phyloP scores from a whole-genome alignment of 2,888 invertebrate species.

The Agrilus cyanescens region DNA sequence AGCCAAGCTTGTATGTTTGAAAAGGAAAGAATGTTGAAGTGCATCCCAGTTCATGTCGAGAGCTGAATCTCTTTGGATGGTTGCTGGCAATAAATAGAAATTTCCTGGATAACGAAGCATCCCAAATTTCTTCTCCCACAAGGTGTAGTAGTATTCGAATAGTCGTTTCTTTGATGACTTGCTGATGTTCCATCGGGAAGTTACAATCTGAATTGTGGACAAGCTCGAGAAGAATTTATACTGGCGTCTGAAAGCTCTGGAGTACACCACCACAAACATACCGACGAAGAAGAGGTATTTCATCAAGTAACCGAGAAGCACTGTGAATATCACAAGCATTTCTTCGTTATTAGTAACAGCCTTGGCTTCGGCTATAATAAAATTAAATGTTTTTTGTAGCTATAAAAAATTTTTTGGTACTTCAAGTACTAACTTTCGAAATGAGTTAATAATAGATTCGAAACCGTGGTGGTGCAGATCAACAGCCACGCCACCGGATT shows the following conservation, averaged over 20 bases:
- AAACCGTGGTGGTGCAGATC: slow-evolving; percentile 6
- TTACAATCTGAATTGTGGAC: slow-evolving; percentile 8
- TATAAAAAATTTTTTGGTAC: too few relatives aligned
- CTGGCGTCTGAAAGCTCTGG: slow-evolving; percentile 12
- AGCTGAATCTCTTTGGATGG: slow-evolving; percentile 41
- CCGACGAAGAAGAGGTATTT: slow-evolving; percentile 15
- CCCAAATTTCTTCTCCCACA: slow-evolving; percentile 42
- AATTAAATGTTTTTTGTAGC: too few relatives aligned
- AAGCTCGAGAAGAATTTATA: slow-evolving; percentile 11
- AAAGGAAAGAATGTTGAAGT: slow-evolving; percentile 41
- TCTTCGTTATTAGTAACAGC: slow-evolving; percentile 7
- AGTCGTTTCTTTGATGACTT: slow-evolving; percentile 9
- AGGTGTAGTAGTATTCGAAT: slow-evolving; percentile 36
- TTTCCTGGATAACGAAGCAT: slow-evolving; percentile 37
- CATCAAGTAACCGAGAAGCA: slow-evolving; percentile 13
- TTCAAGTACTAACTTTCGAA: too few relatives aligned
- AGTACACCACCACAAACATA: slow-evolving; percentile 12
- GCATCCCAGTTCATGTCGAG: slow-evolving; percentile 42
- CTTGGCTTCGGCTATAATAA: background rate
- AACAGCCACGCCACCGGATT: slow-evolving; percentile 10
- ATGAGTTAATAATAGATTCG: slow-evolving; percentile 2
- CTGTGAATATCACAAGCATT: slow-evolving; percentile 8
- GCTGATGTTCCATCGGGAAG: slow-evolving; percentile 12
- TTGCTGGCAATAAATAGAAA: slow-evolving; percentile 35
- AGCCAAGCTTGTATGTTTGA: slow-evolving; percentile 39